Base-by-base conservation (phyloP, 2,113 vertebrate species). In the Delphinapterus leucas region DNA sequence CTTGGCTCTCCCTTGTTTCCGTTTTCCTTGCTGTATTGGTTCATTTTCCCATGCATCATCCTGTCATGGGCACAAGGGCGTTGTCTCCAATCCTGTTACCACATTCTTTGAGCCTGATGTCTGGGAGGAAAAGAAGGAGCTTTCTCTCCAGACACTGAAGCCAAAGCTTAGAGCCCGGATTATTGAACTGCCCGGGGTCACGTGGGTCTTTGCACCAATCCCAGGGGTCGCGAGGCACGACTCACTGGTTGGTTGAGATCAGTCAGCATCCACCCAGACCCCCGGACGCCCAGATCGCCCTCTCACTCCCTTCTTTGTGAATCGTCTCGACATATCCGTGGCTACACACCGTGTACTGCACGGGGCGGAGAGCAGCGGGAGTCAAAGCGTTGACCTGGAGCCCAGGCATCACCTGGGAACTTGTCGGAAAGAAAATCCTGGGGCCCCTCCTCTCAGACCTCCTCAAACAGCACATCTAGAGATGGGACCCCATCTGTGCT, bases 341-440 rank as follows among this genome's bases (percentile, higher is more conserved):
- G 7, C 17, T 3, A 4, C 15, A 20, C 5, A 1, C 18, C 6
- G 2, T 55, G 76, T 67, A 14, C 61, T 53, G 10, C 10, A 6
- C 1, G 6, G 47, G 8, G 2, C 1, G 1, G 1, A 53, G 36
- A 23, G 6, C 18, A 9, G 23, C 0, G 0, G 44, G 8, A 31
- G 33, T 49, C 71, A 33, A n/a, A 65, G 18, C 14, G 47, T 49
- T 63, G 8, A 18, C 17, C n/a, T 47, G 15, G 21, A 36, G 41
- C n/a, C 15, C 8, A 9, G 23, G 23, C 36, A 68, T n/a, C 47
- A 86, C 33, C 47, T 41, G 61, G 21, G 77, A 68, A 74, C 61
- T 41, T 36, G 25, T 31, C 44, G 67, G 55, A 25, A 83, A 61
- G 33, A 33, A 38, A 41, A 65, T 67, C 28, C n/a, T 63, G 73